phyloP scores from a whole-genome alignment of 2,888 invertebrate genomes.

The Polietes domitor region DNA sequence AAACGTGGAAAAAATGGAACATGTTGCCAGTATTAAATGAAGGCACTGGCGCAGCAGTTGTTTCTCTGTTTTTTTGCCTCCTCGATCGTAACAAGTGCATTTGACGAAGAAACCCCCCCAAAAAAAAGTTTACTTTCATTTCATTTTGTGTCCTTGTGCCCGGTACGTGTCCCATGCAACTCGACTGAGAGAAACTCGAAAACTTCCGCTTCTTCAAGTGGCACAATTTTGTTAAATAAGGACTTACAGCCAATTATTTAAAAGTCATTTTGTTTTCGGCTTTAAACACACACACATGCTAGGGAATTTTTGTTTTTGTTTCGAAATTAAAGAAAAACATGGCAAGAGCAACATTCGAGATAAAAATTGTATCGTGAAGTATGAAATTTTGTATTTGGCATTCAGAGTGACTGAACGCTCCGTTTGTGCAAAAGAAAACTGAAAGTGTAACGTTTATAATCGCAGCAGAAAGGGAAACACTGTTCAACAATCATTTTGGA shows the following conservation, averaged over 20 bases:
- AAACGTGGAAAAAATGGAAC: conserved; percentile 50
- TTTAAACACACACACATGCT: neutral
- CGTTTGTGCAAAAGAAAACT: too few species aligned
- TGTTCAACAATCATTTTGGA: too few species aligned
- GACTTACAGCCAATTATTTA: neutral
- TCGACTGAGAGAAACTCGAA: too few species aligned
- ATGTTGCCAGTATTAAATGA: conserved; percentile 60
- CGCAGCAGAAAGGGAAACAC: too few species aligned
- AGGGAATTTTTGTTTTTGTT: neutral
- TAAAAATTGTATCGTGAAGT: conserved; percentile 2
- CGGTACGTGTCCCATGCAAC: conserved; percentile 63
- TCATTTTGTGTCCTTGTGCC: neutral
- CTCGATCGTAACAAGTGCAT: neutral
- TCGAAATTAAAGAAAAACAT: neutral
- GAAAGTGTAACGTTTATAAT: too few species aligned
- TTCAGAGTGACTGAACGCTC: too few species aligned
- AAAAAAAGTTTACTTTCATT: conserved; percentile 20
- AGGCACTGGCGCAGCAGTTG: conserved; percentile 6
- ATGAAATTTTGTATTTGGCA: too few species aligned
- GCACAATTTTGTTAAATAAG: conserved; percentile 7
- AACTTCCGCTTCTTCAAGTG: too few species aligned
- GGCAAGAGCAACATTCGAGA: neutral
- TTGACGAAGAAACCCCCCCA: neutral
- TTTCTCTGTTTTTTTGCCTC: neutral
- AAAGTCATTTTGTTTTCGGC: neutral